phyloP scores from a whole-genome alignment of 2,888 invertebrate genomes.

The Uloborus plumipes region DNA sequence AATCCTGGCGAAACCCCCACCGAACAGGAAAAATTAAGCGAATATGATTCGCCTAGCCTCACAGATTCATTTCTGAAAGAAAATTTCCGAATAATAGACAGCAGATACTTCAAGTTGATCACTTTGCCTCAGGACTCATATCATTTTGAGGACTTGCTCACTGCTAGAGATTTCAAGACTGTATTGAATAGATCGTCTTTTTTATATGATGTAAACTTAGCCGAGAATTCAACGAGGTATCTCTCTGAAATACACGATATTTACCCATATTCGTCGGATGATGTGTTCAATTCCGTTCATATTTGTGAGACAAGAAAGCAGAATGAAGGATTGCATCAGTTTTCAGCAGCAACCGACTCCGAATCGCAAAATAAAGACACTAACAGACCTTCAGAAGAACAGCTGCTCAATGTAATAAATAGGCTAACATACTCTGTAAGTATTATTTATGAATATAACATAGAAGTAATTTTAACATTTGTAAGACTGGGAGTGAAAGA shows the following conservation, averaged over 20 bases:
- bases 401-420: slow-evolving; percentile 36
- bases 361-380: slow-evolving; percentile 6
- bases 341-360: neutral
- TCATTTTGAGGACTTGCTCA: slow-evolving; percentile 18
- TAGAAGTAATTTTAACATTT: neutral
- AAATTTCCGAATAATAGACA: slow-evolving; percentile 9
- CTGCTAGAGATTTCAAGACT: slow-evolving; percentile 28
- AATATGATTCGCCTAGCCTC: neutral
- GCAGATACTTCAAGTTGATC: slow-evolving; percentile 20
- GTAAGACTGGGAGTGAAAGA: too few species aligned
- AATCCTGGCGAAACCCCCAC: neutral
- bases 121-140: slow-evolving; percentile 12
- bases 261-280: slow-evolving; percentile 11
- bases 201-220: slow-evolving; percentile 38
- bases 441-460: neutral
- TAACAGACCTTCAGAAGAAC: slow-evolving; percentile 31
- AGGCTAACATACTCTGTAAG: slow-evolving; percentile 42
- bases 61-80: slow-evolving; percentile 24
- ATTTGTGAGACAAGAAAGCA: neutral
- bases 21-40: neutral
- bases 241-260: neutral
- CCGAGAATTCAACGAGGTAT: slow-evolving; percentile 2
- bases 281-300: neutral
- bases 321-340: neutral
- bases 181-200: slow-evolving; percentile 16